Base-by-base conservation (phyloP, 1,140 invertebrate species). In the Cheumatopsyche charites region DNA sequence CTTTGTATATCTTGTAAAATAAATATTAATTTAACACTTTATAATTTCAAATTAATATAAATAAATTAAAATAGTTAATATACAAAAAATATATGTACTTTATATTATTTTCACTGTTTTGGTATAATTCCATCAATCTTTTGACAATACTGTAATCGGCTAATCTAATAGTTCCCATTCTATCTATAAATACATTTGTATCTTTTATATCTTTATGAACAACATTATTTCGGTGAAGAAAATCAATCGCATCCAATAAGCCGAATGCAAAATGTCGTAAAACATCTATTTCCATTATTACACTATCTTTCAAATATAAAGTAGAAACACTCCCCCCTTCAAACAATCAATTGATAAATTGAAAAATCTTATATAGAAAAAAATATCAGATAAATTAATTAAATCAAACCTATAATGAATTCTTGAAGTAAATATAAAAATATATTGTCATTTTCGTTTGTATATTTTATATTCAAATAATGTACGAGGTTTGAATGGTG, bases 151-250 rank as follows among this genome's bases (percentile, higher is more conserved):
- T 91, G 79, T 89, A 94, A 81, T 93, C 91, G 4, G 87, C 85
- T 23, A 94, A 77, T 78, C 86, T 87, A 25, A 90, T 81, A 23
- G 76, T 79, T 49, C 85, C 89, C 26, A 77, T 78, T n/a, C 83
- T 82, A 75, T 88, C 87, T 71, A 91, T 85, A 77, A 90, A 90
- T 43, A 92, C 84, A 76, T 87, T 90, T 9, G 86, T 85, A 62
- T 88, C 86, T 13, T 88, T 81, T 7, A 95, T 78, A 82, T 91
- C 88, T 78, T 90, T 91, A 79, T 94, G 92, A 0, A 92, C 90
- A 7, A 94, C 88, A 76, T 90, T 90, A 78, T 93, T 93, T 52
- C 87, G 83, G 78, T 94, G 93, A 12, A 95, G 81, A 79, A 89
- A 93, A 15, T 88, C 81, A 5, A 95, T 76, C 1, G 89, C 90